A percentile compares a stretch with the other conserved stretches of the same genome.
These are phyloP conservation scores for Uria lomvia DNA, from an alignment of 2,113 vertebrate genomes.

Conservation along the genomic window DNA sequence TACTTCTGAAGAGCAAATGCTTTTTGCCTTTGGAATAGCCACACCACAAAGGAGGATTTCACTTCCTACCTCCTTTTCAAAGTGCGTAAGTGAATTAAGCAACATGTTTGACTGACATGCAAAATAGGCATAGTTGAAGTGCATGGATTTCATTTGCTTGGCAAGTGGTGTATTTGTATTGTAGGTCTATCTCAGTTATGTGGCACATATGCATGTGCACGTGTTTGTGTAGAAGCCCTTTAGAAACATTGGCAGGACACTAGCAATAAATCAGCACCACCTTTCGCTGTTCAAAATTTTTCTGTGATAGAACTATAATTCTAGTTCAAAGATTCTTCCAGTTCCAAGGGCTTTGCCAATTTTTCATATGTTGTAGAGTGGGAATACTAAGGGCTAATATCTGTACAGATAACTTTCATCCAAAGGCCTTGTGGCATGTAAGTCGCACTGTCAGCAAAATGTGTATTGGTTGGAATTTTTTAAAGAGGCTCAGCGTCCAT, in stretches of 20 bases:
- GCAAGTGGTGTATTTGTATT: neutral
- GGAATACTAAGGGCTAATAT: neutral
- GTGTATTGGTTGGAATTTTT: neutral
- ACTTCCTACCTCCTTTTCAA: conserved; percentile 11
- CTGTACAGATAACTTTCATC: neutral
- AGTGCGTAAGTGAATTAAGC: neutral
- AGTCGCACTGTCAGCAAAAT: neutral
- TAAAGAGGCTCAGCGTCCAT: neutral
- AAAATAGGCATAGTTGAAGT: neutral
- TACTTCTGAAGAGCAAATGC: neutral
- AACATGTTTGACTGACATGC: neutral
- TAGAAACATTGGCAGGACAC: neutral
- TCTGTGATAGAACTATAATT: neutral
- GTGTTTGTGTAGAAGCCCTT: neutral
- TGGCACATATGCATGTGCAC: rapidly evolving
- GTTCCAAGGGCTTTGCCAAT: neutral
- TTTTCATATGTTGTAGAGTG: neutral
- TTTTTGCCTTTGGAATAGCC: neutral
- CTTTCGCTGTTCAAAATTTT: neutral
- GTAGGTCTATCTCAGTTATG: neutral
- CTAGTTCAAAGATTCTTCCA: neutral
- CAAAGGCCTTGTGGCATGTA: neutral
- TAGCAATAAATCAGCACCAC: neutral
- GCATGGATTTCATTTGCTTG: neutral
- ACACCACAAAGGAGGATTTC: neutral